Evolutionary conservation across 2,113 vertebrate species (phyloP).

Genomic region (Oryzias melastigma): DNA sequence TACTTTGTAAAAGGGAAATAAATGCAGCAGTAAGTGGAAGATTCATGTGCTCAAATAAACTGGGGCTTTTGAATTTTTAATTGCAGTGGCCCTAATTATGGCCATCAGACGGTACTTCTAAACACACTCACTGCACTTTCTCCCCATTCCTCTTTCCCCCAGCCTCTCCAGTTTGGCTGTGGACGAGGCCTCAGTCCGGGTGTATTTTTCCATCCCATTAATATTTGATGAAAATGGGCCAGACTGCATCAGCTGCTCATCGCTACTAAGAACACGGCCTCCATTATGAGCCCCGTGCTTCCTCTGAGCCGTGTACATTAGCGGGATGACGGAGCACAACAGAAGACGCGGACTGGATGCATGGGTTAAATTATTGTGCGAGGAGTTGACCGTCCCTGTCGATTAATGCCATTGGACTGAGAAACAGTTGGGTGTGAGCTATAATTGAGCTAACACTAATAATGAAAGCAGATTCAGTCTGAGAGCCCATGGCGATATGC

Average conservation of each 20-base stretch:
- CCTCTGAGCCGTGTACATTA: conserved; percentile 95
- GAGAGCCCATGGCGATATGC: conserved; percentile 90
- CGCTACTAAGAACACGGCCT: conserved; percentile 91
- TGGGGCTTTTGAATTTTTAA: conserved; percentile 99
- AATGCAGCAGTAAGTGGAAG: conserved; percentile 89
- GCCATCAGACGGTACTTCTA: conserved; percentile 98
- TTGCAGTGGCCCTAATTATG: conserved; percentile 98
- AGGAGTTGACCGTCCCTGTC: conserved; percentile 86
- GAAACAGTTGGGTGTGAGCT: conserved; percentile 99
- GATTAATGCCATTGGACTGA: conserved; percentile 98
- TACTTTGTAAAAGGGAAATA: conserved; percentile 98
- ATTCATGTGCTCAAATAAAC: conserved; percentile 99
- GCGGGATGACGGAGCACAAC: conserved; percentile 92
- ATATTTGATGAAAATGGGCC: conserved; percentile 99
- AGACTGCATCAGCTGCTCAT: conserved; percentile 98
- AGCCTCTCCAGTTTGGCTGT: conserved; percentile 77
- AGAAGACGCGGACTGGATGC: conserved; percentile 45
- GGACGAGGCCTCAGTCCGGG: conserved; percentile 92
- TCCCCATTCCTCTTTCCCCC: conserved; percentile 68
- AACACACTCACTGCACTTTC: conserved; percentile 93
- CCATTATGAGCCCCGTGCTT: conserved; percentile 95
- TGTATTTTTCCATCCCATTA: conserved; percentile 99
- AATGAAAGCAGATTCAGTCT: conserved; percentile 97
- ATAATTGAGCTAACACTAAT: conserved; percentile 99
- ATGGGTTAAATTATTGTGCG: conserved; percentile 23